These are phyloP conservation scores for Darevskia mixta DNA, from an alignment of 2,797 vertebrate species.

Conservation along the genomic window DNA sequence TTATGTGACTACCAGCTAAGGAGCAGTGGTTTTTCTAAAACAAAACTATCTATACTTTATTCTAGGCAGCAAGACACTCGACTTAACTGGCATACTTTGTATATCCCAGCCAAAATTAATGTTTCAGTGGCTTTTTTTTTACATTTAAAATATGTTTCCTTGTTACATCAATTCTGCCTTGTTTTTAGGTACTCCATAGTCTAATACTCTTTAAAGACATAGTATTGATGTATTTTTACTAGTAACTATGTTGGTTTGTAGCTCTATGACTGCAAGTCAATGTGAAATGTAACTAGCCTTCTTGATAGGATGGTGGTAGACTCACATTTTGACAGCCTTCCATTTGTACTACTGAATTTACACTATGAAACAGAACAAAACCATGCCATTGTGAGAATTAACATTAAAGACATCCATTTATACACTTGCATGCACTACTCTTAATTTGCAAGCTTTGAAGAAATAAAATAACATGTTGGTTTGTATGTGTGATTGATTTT, in stretches of 20 bases:
- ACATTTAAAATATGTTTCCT: constrained; percentile 1
- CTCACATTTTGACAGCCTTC: constrained; percentile 33
- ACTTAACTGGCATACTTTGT: constrained; percentile 10
- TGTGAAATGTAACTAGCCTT: constrained; percentile 45
- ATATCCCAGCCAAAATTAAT: constrained; percentile 16
- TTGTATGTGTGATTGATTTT: constrained; percentile 39
- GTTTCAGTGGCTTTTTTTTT: constrained; percentile 51
- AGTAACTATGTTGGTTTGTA: constrained; percentile 53
- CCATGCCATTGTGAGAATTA: constrained; percentile 40
- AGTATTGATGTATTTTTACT: constrained; percentile 56
- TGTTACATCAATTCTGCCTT: constrained; percentile 44
- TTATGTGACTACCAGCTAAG: background rate
- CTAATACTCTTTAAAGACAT: constrained; percentile 67
- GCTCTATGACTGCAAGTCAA: constrained; percentile 53
- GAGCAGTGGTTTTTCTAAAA: background rate
- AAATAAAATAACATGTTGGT: constrained; percentile 76
- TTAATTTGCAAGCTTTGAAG: constrained; percentile 61
- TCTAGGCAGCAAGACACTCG: background rate
- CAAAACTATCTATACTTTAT: background rate
- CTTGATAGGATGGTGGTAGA: background rate
- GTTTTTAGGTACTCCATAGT: constrained; percentile 55
- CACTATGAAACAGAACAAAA: constrained; percentile 29
- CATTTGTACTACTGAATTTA: constrained; percentile 39
- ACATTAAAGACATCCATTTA: constrained; percentile 48
- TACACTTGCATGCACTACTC: constrained; percentile 71